Conservation (phyloP, 1,140 invertebrate species). For the Microplitis demolitor region DNA sequence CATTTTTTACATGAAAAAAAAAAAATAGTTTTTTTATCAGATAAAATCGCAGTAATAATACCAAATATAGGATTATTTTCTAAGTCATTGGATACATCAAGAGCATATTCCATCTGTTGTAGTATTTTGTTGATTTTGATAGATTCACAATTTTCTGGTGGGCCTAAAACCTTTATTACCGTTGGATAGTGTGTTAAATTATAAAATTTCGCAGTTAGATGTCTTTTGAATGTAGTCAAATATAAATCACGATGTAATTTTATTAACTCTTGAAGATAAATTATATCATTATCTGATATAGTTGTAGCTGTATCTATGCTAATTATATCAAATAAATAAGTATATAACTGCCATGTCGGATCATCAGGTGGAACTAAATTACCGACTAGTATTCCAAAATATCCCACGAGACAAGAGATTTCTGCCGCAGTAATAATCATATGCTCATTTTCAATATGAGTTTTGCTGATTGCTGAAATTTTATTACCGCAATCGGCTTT, state of each 20-base stretch:
- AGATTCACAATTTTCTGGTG: no score
- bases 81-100: no score
- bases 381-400: slow-evolving; percentile 11
- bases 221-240: slow-evolving; percentile 7
- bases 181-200: slow-evolving; percentile 15
- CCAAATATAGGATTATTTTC: no score
- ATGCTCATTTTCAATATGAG: slow-evolving; percentile 13
- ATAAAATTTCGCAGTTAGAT: slow-evolving; percentile 3
- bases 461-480: slow-evolving; percentile 8
- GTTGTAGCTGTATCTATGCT: no score
- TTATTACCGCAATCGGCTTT: slow-evolving; percentile 10
- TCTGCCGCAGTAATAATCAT: slow-evolving; percentile 5
- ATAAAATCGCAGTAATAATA: no score
- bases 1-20: neutral
- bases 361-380: no score
- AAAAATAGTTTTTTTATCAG: no score
- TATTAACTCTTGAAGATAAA: slow-evolving; percentile 6
- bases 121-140: no score
- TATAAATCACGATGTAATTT: slow-evolving; percentile 2
- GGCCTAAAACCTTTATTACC: neutral
- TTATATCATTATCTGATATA: no score
- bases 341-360: no score
- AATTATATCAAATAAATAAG: no score
- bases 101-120: no score
- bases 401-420: slow-evolving; percentile 4